Conservation (phyloP, 2,888 invertebrate genomes). For the Thyatira batis region DNA sequence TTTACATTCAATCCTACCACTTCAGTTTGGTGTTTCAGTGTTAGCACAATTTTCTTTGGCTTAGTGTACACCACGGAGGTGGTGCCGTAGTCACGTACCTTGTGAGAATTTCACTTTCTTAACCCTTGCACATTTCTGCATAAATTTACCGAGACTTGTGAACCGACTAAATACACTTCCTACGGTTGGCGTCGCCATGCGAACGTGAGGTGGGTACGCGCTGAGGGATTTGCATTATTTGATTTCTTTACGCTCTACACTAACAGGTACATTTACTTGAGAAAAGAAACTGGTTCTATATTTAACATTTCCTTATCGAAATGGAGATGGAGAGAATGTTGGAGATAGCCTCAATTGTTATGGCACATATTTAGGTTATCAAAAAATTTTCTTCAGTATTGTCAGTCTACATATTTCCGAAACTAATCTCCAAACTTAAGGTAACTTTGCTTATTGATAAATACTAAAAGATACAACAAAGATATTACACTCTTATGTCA, state of each 20-base stretch:
- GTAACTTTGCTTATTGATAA: no score
- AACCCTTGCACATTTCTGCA: slow-evolving; percentile 51
- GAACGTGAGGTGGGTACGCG: slow-evolving; percentile 29
- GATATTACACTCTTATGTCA: no score
- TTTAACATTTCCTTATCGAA: no score
- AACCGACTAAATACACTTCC: slow-evolving; percentile 33
- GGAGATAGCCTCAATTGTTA: no score
- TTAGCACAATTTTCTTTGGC: not conserved
- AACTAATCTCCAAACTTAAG: no score
- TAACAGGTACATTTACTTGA: not conserved
- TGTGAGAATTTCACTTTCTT: slow-evolving; percentile 39
- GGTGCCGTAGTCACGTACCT: slow-evolving; percentile 29
- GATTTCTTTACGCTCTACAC: slow-evolving; percentile 17
- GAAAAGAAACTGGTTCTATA: no score
- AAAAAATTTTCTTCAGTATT: no score
- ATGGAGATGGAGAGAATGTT: no score
- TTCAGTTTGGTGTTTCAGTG: not conserved
- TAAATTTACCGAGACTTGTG: slow-evolving; percentile 37
- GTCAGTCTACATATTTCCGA: no score
- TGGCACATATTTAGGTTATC: no score
- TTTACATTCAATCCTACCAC: not conserved
- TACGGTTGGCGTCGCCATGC: slow-evolving; percentile 22
- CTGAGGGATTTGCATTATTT: slow-evolving; percentile 24
- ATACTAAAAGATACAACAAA: no score
- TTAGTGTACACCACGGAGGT: slow-evolving; percentile 6